phyloP scores from a whole-genome alignment of 2,888 invertebrate species.

The Noctua comes region DNA sequence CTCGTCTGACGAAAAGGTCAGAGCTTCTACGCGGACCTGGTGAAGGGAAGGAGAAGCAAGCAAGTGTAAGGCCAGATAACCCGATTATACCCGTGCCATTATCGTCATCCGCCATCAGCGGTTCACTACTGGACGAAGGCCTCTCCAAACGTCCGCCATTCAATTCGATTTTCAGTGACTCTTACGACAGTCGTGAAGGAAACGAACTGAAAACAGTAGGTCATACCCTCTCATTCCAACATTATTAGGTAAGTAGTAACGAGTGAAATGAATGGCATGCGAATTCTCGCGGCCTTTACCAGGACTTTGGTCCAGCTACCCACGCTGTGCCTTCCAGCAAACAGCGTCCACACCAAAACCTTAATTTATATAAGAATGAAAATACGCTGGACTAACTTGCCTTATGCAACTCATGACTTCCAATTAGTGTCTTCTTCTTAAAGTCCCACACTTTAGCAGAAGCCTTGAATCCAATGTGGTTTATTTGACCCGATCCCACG shows the following conservation, averaged over 20 bases:
- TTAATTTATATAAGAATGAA: neutral
- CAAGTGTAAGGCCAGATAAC: too few species aligned
- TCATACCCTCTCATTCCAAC: neutral
- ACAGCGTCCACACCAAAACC: neutral
- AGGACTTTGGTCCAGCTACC: neutral
- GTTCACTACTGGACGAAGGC: neutral
- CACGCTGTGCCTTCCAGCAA: neutral
- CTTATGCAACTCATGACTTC: conserved; percentile 95
- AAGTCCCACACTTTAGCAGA: conserved; percentile 97
- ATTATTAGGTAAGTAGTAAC: neutral
- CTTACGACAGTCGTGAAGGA: neutral
- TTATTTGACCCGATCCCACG: conserved; percentile 97
- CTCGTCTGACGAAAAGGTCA: conserved; percentile 95
- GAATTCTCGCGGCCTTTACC: neutral
- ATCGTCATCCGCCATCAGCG: neutral
- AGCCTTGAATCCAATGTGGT: conserved; percentile 97
- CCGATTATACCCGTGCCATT: neutral
- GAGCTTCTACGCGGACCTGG: conserved; percentile 94
- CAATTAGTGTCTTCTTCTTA: conserved; percentile 90
- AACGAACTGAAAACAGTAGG: neutral
- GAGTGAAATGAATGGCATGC: neutral
- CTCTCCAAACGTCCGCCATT: neutral
- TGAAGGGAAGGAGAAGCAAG: neutral
- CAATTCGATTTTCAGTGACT: neutral
- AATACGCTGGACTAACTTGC: conserved; percentile 76